Evolutionary conservation across 2,113 vertebrate genomes (phyloP).

Genomic region (Calidris pugnax): DNA sequence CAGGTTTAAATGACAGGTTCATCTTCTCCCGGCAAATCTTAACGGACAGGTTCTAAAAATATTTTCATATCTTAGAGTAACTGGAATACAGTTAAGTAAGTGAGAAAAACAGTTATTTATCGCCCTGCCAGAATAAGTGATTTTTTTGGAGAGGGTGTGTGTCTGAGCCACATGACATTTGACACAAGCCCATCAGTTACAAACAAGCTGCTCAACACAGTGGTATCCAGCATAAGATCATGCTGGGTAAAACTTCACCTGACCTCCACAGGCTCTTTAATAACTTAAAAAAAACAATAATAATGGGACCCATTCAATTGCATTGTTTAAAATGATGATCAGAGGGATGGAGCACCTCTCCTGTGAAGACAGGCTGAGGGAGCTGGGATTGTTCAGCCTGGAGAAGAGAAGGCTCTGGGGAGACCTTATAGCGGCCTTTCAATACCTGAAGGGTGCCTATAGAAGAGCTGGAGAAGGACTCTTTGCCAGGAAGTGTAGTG

Average conservation of each 20-base stretch:
- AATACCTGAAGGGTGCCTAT: too few relatives aligned
- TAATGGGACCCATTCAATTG: neutral
- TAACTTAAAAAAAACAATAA: neutral
- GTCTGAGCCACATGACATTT: neutral
- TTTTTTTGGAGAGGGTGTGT: neutral
- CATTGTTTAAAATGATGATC: rapidly evolving
- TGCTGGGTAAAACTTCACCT: neutral
- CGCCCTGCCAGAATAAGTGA: neutral
- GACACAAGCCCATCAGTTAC: neutral
- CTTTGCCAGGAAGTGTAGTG: too few relatives aligned
- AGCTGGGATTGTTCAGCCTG: too few relatives aligned
- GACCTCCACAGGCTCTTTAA: neutral
- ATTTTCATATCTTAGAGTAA: neutral
- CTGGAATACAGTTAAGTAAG: slow-evolving; percentile 3
- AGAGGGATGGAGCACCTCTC: too few relatives aligned
- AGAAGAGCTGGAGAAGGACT: too few relatives aligned
- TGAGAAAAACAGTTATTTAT: neutral
- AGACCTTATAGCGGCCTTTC: too few relatives aligned
- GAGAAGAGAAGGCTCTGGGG: too few relatives aligned
- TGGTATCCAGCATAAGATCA: neutral
- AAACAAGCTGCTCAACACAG: neutral
- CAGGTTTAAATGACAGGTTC: neutral
- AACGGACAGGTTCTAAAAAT: neutral
- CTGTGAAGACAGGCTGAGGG: too few relatives aligned
- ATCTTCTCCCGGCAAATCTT: neutral